A percentile compares a stretch with the other conserved stretches of the same genome.
Conservation (phyloP, 2,888 invertebrate genomes). For the Cheilosia grossa region DNA sequence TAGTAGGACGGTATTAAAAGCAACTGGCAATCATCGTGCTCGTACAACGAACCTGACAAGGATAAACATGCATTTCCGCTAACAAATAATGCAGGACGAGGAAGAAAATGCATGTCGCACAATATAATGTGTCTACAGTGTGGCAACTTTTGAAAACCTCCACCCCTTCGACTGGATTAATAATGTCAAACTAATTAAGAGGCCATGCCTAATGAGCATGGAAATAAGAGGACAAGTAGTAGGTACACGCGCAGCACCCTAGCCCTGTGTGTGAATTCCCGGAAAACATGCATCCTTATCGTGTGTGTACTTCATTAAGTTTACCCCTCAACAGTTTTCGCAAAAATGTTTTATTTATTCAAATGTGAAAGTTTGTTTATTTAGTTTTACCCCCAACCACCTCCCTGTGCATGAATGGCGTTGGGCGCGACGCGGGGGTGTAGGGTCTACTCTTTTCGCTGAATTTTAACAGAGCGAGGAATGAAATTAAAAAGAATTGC, state of each 20-base stretch:
- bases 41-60: slow-evolving; percentile 27
- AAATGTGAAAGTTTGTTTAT: slow-evolving; percentile 68
- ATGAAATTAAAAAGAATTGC: slow-evolving; percentile 32
- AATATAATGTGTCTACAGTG: neutral
- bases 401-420: neutral
- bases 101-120: slow-evolving; percentile 35
- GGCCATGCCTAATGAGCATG: slow-evolving; percentile 64
- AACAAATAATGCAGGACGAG: slow-evolving; percentile 41
- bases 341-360: slow-evolving; percentile 67
- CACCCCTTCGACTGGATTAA: slow-evolving; percentile 37
- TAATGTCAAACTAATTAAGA: slow-evolving; percentile 73
- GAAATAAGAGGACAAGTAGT: slow-evolving; percentile 22
- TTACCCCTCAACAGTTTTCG: slow-evolving; percentile 45
- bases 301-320: slow-evolving; percentile 62
- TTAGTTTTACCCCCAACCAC: slow-evolving; percentile 11
- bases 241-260: neutral
- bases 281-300: slow-evolving; percentile 60
- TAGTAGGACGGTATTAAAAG: slow-evolving; percentile 19
- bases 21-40: slow-evolving; percentile 8
- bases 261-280: slow-evolving; percentile 46
- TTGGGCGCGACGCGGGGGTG: neutral
- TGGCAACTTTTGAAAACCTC: slow-evolving; percentile 6
- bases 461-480: slow-evolving; percentile 4
- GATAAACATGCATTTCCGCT: slow-evolving; percentile 45
- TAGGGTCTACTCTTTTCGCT: neutral